Evolutionary conservation across 2,113 vertebrate genomes (phyloP), one percentile per base, ranked within the genome.

Genomic region (Pleuronectes platessa): DNA sequence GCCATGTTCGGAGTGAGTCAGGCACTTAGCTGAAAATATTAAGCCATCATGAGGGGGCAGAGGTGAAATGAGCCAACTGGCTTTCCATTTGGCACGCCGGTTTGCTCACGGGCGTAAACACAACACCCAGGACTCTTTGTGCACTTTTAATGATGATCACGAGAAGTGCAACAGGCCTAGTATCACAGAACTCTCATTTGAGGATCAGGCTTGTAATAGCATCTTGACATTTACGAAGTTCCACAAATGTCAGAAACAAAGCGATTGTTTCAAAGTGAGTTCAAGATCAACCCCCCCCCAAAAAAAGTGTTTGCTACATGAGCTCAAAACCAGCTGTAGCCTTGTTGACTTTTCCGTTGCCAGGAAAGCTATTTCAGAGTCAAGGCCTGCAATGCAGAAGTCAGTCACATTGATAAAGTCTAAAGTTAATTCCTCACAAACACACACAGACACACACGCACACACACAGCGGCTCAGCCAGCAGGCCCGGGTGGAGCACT

Each of bases 51-150:
- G 56, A 76, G 76, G 71, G 78, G 75, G 78, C 81, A 58, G 65
- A 82, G 80, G 84, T 81, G 70, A 80, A 56, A 63, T 4, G 79
- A 84, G 79, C 74, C 79, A 85, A 82, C 54, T 79, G 76, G 77
- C 70, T 76, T 15, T 63, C 59, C 80, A 75, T 81, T 87, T 81
- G 81, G 66, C n/a, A 14, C 18, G 69, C 55, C 81, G 49, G 72
- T 82, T 81, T 72, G 63, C 77, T 74, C 51, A 3, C 14, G 40
- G 65, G 68, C 65, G n/a, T 69, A 71, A 80, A 63, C 51, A 51
- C 12, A 58, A 74, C 27, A 54, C 18, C 15, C 45, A 64, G 40
- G 21, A 68, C 56, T 86, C 31, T 71, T 42, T 47, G 67, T 61
- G 68, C 23, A 13, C 70, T 42, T 75, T 83, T 79, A 85, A 86